Evolutionary conservation across 2,888 invertebrate species (phyloP).

Genomic region (Lasioglossum lativentre): DNA sequence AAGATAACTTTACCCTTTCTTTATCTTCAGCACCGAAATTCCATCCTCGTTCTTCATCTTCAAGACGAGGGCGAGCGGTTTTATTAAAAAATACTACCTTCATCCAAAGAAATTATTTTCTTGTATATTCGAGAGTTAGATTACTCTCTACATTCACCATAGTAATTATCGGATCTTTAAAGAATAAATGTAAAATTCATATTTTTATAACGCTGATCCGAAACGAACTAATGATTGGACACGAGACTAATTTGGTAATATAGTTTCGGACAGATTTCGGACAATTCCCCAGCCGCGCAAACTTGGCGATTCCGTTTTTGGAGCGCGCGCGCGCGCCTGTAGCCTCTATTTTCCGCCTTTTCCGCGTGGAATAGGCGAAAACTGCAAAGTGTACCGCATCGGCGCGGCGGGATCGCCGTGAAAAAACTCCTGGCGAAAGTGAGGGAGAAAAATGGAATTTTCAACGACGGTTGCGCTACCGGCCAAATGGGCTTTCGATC

Average conservation of each 20-base stretch:
- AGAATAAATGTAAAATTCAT: background rate
- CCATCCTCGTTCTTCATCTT: background rate
- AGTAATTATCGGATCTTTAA: no score
- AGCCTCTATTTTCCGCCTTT: slow-evolving; percentile 35
- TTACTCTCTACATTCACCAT: no score
- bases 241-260: background rate
- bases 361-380: slow-evolving; percentile 48
- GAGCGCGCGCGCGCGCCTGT: slow-evolving; percentile 1
- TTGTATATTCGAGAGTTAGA: no score
- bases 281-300: background rate
- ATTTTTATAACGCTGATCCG: background rate
- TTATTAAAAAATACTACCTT: background rate
- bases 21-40: slow-evolving; percentile 28
- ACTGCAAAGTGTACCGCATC: slow-evolving; percentile 56
- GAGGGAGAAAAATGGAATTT: slow-evolving; percentile 67
- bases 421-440: slow-evolving; percentile 46
- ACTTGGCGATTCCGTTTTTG: background rate
- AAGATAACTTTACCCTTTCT: slow-evolving; percentile 26
- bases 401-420: slow-evolving; percentile 44
- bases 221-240: no score
- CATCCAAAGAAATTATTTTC: background rate
- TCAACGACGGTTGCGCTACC: slow-evolving; percentile 65
- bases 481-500: slow-evolving; percentile 70
- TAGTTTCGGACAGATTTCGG: background rate
- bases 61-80: background rate